A percentile compares a stretch with the other conserved stretches of the same genome.
These are phyloP conservation scores for Papilio xuthus DNA, from an alignment of 1,140 invertebrate genomes.

Conservation along the genomic window DNA sequence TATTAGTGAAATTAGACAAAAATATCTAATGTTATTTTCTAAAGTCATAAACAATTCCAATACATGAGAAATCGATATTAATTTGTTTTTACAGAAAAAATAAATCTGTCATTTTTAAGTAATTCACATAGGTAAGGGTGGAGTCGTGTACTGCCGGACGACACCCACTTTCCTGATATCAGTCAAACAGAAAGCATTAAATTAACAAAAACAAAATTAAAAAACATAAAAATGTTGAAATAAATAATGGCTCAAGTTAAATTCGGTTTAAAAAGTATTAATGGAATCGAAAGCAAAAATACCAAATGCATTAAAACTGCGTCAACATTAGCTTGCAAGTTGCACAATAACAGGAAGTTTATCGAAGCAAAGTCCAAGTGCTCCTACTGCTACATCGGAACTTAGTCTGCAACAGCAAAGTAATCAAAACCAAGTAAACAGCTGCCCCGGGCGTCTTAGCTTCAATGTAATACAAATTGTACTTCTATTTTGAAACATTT, in stretches of 20 bases:
- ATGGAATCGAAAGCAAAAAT: background rate
- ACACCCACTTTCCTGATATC: too few species aligned
- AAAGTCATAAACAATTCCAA: too few species aligned
- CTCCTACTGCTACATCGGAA: conserved; percentile 33
- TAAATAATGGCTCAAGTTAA: conserved; percentile 5
- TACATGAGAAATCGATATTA: too few species aligned
- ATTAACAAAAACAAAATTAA: too few species aligned
- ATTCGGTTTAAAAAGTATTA: background rate
- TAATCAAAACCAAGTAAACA: conserved; percentile 35
- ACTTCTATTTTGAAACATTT: background rate
- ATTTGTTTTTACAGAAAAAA: too few species aligned
- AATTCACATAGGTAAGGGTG: too few species aligned
- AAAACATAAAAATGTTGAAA: background rate
- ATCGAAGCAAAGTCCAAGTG: conserved; percentile 28
- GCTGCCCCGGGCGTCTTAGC: background rate
- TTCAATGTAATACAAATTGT: conserved; percentile 16
- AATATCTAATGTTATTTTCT: too few species aligned
- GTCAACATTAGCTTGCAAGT: conserved; percentile 20
- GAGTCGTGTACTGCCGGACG: too few species aligned
- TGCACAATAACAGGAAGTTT: conserved; percentile 38
- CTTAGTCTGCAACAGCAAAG: conserved; percentile 27
- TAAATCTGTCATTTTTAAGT: too few species aligned
- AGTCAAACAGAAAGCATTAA: too few species aligned
- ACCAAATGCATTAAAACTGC: conserved; percentile 25
- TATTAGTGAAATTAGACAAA: too few species aligned